Evolutionary conservation across 2,797 vertebrate species (phyloP).

Genomic region (Gymnopithys bicolor): DNA sequence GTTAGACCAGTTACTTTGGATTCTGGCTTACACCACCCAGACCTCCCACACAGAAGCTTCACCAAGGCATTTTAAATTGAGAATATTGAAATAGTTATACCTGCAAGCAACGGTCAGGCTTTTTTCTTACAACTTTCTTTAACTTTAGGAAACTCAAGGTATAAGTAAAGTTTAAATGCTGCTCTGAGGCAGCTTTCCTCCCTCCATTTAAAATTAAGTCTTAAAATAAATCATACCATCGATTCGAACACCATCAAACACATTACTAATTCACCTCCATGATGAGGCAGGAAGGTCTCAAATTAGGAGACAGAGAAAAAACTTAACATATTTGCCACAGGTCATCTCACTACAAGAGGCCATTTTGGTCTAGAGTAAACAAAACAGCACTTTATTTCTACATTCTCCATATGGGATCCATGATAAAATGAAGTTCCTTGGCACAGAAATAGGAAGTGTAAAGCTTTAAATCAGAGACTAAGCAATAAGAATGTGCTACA

Average conservation of each 20-base stretch:
- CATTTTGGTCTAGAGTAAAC: not conserved
- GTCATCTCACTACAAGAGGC: not conserved
- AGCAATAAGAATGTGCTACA: not conserved
- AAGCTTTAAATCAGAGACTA: not conserved
- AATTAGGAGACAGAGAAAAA: not conserved
- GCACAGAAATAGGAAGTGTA: not conserved
- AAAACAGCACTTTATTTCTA: not conserved
- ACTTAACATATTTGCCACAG: not conserved
- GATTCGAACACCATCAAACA: not conserved
- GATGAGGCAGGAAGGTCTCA: not conserved
- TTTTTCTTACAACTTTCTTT: not conserved
- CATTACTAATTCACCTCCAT: not conserved
- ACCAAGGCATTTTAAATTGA: not conserved
- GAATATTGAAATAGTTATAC: not conserved
- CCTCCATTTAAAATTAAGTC: not conserved
- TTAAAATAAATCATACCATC: not conserved
- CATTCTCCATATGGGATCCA: rapidly evolving
- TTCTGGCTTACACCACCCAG: not conserved
- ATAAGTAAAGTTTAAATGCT: not conserved
- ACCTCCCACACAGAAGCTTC: not conserved
- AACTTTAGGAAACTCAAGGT: not conserved
- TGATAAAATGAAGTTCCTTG: not conserved
- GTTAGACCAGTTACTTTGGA: not conserved
- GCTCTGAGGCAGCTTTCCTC: not conserved
- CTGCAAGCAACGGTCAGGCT: not conserved